A percentile compares a stretch with the other conserved stretches of the same genome.
Evolutionary conservation across 2,888 invertebrate genomes (phyloP).

Genomic region (Hirtodrosophila trivittata): DNA sequence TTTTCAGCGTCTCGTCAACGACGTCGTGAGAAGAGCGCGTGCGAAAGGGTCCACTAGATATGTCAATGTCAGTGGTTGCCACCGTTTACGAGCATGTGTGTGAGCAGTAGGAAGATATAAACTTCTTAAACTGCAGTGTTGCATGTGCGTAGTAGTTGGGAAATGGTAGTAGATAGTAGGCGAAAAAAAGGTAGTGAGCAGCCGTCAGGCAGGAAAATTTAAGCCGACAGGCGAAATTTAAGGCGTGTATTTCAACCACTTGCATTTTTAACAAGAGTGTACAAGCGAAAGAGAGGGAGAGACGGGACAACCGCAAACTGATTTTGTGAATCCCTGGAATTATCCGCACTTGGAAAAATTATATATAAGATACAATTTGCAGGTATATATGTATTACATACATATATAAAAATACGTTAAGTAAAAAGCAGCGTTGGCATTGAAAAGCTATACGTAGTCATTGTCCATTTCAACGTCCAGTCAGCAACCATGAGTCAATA

Average conservation of each 20-base stretch:
- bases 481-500: conserved; percentile 56
- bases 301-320: conserved; percentile 30
- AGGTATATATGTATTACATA: conserved; percentile 1
- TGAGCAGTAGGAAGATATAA: conserved; percentile 48
- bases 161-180: conserved; percentile 57
- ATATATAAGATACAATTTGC: conserved; percentile 5
- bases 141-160: conserved; percentile 45
- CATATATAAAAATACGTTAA: background rate
- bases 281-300: conserved; percentile 7
- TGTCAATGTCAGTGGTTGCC: conserved; percentile 72
- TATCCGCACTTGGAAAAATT: conserved; percentile 23
- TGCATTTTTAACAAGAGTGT: conserved; percentile 35
- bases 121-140: conserved; percentile 64
- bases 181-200: conserved; percentile 16
- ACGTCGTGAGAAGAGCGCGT: conserved; percentile 27
- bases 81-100: conserved; percentile 24
- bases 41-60: conserved; percentile 60
- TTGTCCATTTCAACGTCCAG: conserved; percentile 52
- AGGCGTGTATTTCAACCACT: conserved; percentile 60
- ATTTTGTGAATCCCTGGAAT: conserved; percentile 14
- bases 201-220: conserved; percentile 20
- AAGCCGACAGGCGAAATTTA: conserved; percentile 45
- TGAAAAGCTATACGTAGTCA: conserved; percentile 43
- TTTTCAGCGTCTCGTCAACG: conserved; percentile 61
- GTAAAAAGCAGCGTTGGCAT: conserved; percentile 31